These are phyloP conservation scores for Yponomeuta cagnagella DNA, from an alignment of 2,888 invertebrate genomes.

Conservation along the genomic window DNA sequence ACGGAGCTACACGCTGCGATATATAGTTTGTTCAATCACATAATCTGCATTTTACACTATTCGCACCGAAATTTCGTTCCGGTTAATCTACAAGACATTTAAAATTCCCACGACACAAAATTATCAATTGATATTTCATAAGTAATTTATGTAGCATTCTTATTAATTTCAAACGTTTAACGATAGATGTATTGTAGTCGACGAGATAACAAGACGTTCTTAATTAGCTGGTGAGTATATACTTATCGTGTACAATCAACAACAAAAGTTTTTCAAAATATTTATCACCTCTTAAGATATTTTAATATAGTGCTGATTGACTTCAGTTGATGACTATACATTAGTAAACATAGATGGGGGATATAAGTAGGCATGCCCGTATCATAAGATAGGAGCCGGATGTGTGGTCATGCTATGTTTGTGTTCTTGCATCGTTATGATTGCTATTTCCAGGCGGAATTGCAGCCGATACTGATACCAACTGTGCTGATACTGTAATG, in stretches of 20 bases:
- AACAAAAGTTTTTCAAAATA: background rate
- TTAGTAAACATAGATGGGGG: no score
- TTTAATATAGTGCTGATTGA: background rate
- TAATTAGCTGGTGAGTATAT: background rate
- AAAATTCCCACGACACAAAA: no score
- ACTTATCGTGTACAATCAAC: background rate
- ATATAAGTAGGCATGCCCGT: background rate
- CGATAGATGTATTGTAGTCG: background rate
- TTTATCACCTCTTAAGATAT: background rate
- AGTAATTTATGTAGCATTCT: background rate
- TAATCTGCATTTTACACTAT: conserved; percentile 2
- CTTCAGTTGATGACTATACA: background rate
- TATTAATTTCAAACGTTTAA: background rate
- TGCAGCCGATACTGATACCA: background rate
- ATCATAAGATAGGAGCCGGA: conserved; percentile 25
- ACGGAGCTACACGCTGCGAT: background rate
- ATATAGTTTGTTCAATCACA: conserved; percentile 5
- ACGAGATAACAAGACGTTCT: background rate
- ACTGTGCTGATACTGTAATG: background rate
- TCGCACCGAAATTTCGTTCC: no score
- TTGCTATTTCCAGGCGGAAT: background rate
- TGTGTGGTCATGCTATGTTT: background rate
- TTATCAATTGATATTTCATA: no score
- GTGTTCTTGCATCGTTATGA: background rate
- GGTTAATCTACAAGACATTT: no score